Evolutionary conservation across 2,113 vertebrate species (phyloP).

Genomic region (Istiophorus platypterus): DNA sequence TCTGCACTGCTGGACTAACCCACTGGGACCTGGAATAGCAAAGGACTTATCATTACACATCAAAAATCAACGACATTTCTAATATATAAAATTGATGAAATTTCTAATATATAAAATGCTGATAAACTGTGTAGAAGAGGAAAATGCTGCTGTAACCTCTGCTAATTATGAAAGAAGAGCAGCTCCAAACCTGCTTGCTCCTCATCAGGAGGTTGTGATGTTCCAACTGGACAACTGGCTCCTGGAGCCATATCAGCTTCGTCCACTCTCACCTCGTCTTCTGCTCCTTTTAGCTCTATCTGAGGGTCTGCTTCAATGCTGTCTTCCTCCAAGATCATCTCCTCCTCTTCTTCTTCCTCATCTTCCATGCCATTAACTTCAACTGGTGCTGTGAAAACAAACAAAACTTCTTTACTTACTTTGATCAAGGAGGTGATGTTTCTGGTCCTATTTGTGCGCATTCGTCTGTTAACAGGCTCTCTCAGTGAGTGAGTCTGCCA

Average conservation of each 20-base stretch:
- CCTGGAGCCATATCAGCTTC: constrained; percentile 54
- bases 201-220: constrained; percentile 85
- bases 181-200: constrained; percentile 92
- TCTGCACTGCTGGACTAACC: constrained; percentile 80
- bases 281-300: constrained; percentile 48
- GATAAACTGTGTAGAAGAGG: no score
- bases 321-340: constrained; percentile 84
- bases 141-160: background rate
- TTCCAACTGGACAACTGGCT: constrained; percentile 74
- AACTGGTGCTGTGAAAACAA: constrained; percentile 83
- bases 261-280: constrained; percentile 63
- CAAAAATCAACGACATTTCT: background rate
- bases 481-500: background rate
- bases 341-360: constrained; percentile 85
- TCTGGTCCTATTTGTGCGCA: background rate
- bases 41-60: background rate
- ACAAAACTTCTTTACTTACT: background rate
- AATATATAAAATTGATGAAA: no score
- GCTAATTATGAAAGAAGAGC: background rate
- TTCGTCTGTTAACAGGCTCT: background rate
- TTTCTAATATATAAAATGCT: no score
- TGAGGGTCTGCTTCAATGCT: constrained; percentile 84
- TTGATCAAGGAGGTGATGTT: background rate
- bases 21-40: constrained; percentile 91
- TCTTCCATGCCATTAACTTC: constrained; percentile 91